phyloP scores from a whole-genome alignment of 2,113 vertebrate species.

The Acinonyx jubatus region DNA sequence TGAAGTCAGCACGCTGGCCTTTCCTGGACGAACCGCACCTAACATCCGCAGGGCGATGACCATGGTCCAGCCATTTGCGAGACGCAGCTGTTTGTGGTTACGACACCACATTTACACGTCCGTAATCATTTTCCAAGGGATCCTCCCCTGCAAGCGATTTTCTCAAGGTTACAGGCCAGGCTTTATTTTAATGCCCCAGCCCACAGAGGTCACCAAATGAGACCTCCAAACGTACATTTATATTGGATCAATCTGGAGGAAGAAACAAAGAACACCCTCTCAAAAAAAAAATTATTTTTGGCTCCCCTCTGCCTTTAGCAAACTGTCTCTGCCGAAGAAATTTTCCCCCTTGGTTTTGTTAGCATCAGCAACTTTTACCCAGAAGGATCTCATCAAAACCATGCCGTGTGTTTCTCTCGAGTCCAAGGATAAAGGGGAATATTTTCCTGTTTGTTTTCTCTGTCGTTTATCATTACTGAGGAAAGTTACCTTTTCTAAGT shows the following conservation, averaged over 20 bases:
- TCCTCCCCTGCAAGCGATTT: fast-evolving
- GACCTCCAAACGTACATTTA: background rate
- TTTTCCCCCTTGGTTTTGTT: background rate
- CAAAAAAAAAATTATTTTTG: background rate
- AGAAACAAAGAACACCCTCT: background rate
- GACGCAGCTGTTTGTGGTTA: background rate
- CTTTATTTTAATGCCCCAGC: fast-evolving
- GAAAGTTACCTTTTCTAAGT: background rate
- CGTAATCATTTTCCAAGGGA: background rate
- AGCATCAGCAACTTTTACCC: background rate
- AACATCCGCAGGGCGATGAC: background rate
- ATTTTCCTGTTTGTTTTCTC: background rate
- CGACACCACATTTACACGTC: fast-evolving
- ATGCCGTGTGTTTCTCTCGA: background rate
- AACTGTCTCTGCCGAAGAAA: background rate
- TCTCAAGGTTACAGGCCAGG: background rate
- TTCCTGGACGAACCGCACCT: background rate
- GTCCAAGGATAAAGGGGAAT: fast-evolving
- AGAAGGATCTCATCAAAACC: background rate
- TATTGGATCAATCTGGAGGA: background rate
- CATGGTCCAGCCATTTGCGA: background rate
- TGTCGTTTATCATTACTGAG: background rate
- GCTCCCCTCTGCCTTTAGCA: background rate
- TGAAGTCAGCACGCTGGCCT: background rate
- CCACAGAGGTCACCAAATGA: fast-evolving